These are phyloP conservation scores for Microplitis deprimator DNA, from an alignment of 2,888 invertebrate species.

Conservation along the genomic window DNA sequence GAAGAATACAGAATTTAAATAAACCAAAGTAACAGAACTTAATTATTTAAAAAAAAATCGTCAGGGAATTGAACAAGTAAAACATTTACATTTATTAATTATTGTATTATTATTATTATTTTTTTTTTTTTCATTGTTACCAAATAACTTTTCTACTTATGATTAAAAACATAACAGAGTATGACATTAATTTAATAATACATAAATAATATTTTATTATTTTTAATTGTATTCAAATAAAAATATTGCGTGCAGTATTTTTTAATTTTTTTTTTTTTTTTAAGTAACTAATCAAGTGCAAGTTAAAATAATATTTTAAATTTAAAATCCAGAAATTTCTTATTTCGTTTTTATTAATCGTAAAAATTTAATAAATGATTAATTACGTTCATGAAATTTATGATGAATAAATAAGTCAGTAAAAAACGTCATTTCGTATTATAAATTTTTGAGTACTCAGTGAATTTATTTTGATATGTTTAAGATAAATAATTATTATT, in stretches of 20 bases:
- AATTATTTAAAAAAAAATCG: not conserved
- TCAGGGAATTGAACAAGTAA: not conserved
- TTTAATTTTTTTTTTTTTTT: too few species aligned
- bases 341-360: conserved; percentile 6
- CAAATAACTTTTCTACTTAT: not conserved
- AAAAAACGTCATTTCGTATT: conserved; percentile 28
- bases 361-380: not conserved
- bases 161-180: not conserved
- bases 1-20: conserved; percentile 51
- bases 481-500: conserved; percentile 1
- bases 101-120: not conserved
- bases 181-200: conserved; percentile 20
- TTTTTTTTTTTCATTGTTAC: not conserved
- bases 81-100: not conserved
- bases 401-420: conserved; percentile 5
- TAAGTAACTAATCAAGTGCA: too few species aligned
- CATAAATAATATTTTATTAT: not conserved
- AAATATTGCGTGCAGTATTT: too few species aligned
- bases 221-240: too few species aligned
- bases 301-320: too few species aligned
- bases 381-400: not conserved
- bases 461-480: conserved; percentile 37
- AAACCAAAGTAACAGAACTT: conserved; percentile 46
- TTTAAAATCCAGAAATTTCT: not conserved
- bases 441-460: conserved; percentile 17